Percentiles rank a stretch among this genome's conserved stretches.
Evolutionary conservation across 2,888 invertebrate species (phyloP).

Genomic region (Adelphocoris suturalis): DNA sequence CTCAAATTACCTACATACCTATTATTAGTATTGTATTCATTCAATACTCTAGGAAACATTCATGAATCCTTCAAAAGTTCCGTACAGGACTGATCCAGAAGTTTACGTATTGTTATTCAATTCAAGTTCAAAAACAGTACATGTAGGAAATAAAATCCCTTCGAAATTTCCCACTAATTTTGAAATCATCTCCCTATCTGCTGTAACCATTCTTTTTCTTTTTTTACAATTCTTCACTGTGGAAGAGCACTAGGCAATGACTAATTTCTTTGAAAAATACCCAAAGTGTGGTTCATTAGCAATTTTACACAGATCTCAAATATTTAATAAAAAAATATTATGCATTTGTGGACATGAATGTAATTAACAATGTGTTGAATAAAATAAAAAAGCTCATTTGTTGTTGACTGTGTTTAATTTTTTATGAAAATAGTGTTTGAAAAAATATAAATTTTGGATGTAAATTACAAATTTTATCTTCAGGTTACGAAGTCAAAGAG

Average conservation of each 20-base stretch:
- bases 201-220: too few species aligned
- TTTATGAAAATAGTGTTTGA: slow-evolving; percentile 18
- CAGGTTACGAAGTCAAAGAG: slow-evolving; percentile 8
- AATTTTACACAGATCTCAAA: slow-evolving; percentile 47
- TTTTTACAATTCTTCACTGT: neutral
- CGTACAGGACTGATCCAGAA: too few species aligned
- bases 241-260: neutral
- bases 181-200: too few species aligned
- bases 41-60: too few species aligned
- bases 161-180: too few species aligned
- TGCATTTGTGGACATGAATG: neutral
- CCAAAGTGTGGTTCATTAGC: slow-evolving; percentile 11
- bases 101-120: too few species aligned
- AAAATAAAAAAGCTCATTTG: slow-evolving; percentile 19
- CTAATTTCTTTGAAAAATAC: neutral
- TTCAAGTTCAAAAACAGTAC: too few species aligned
- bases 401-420: slow-evolving; percentile 43
- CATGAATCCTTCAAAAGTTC: too few species aligned
- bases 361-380: neutral
- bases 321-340: neutral
- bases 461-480: slow-evolving; percentile 32
- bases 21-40: too few species aligned
- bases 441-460: slow-evolving; percentile 38
- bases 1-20: too few species aligned
- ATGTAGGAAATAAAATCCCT: too few species aligned